Evolutionary conservation across 2,888 invertebrate species (phyloP).

Genomic region (Limulus polyphemus): DNA sequence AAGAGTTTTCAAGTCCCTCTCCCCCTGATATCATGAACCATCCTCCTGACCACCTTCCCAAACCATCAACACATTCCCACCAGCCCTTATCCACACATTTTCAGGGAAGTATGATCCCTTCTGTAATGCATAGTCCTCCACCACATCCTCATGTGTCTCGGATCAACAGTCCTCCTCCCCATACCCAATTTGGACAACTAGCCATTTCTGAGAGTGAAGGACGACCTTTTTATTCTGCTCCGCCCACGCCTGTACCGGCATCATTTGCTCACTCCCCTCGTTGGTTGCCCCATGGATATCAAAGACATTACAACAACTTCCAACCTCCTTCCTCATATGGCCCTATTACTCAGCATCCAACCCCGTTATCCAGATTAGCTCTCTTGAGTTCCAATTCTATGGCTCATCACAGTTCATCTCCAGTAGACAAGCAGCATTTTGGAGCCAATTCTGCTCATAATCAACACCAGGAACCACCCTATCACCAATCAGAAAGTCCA

Average conservation of each 20-base stretch:
- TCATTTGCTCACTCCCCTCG: conserved; percentile 22
- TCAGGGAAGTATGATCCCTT: too few relatives aligned
- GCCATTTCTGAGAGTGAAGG: conserved; percentile 15
- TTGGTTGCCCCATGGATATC: conserved; percentile 17
- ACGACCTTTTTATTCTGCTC: conserved; percentile 23
- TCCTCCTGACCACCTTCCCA: conserved; percentile 9
- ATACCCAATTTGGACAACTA: too few relatives aligned
- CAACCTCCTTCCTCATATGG: conserved; percentile 18
- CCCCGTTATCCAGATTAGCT: conserved; percentile 20
- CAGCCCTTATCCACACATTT: too few relatives aligned
- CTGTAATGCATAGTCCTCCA: neutral
- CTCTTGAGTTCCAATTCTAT: conserved; percentile 18
- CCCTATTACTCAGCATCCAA: conserved; percentile 17
- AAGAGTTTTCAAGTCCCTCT: conserved; percentile 20
- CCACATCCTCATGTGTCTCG: neutral
- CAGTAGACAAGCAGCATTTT: neutral
- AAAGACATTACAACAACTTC: conserved; percentile 18
- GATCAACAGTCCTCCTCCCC: too few relatives aligned
- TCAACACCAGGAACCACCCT: conserved; percentile 14
- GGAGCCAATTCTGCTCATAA: too few relatives aligned
- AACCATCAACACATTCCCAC: too few relatives aligned
- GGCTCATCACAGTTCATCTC: conserved; percentile 8
- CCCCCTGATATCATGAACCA: conserved; percentile 8
- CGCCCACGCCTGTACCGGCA: conserved; percentile 24
- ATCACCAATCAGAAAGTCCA: neutral